Conservation (phyloP, 2,113 vertebrate species). For the Oxygymnocypris stewartii region DNA sequence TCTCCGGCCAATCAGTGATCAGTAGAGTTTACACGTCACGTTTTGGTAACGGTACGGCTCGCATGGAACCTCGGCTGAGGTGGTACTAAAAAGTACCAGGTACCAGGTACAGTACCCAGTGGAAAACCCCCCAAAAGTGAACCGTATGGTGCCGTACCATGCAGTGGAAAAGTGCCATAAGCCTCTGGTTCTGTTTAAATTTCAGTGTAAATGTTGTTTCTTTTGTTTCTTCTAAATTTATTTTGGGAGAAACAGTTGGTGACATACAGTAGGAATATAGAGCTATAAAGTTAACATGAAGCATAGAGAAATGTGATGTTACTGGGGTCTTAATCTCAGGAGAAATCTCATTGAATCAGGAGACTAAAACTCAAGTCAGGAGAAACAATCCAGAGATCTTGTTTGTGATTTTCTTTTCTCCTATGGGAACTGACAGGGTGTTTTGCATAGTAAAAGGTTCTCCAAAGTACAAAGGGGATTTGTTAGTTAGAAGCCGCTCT, state of each 20-base stretch:
- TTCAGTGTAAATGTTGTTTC: background rate
- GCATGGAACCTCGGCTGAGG: no score
- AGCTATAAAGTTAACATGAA: background rate
- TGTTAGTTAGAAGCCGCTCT: conserved; percentile 11
- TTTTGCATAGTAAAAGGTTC: conserved; percentile 23
- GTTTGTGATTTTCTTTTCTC: conserved; percentile 20
- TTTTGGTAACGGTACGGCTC: no score
- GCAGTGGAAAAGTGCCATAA: no score
- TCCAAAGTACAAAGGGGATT: conserved; percentile 12
- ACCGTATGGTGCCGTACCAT: no score
- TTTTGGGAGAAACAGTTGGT: background rate
- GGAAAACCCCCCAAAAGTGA: no score
- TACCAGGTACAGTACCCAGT: no score
- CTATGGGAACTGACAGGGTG: conserved; percentile 24
- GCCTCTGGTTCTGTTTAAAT: background rate
- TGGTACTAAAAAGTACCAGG: no score
- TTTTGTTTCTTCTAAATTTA: background rate
- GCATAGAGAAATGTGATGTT: background rate
- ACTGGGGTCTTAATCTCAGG: background rate
- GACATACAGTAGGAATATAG: background rate
- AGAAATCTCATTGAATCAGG: background rate
- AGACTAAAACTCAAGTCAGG: background rate
- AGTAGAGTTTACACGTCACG: no score
- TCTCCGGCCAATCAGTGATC: no score
- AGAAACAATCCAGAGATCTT: conserved; percentile 2